Base-by-base conservation (phyloP, 2,888 invertebrate species). In the Agrochola lychnidis region DNA sequence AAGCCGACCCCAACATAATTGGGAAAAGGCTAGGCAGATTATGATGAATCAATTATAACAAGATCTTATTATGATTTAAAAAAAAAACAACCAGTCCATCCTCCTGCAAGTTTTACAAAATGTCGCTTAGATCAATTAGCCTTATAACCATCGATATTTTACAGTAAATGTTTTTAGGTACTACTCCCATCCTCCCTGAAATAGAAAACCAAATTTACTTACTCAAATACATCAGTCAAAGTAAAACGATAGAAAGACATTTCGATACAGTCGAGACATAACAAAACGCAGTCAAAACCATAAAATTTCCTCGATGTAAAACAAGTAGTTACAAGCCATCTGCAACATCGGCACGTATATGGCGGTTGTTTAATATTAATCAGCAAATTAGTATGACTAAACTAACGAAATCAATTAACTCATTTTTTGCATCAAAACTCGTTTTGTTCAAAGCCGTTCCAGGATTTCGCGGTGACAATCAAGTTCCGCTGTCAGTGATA, bases 321-420 rank as follows among this genome's bases (percentile, higher is more conserved):
- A 91, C 89, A 90, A 88, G 89, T 88, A 90, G 89, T 88, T 88
- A 91, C 90, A 89, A 90, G 90, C 91, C 94, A 93, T 94, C 92
- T 92, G 93, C 92, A 92, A 86, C 90, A 89, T 91, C 91, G 91
- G 91, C 94, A 91, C 94, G 92, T 93, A 94, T 94, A 94, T 90
- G 92, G 92, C 82, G 82, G 84, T 90, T 91, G 91, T 92, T 95
- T 90, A 94, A 95, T 95, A 95, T 95, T 95, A 93, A 95, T 94
- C 92, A 94, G 92, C 89, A 92, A 95, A 95, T 95, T 95, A 94
- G 94, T 95, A 95, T 94, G 94, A 92, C 92, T 93, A 95, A 95
- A 93, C 93, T 93, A 94, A 94, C 93, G 90, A 95, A 95, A 94
- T 95, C 95, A 95, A 95, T 95, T 95, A 95, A 93, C 89, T 92